Evolutionary conservation across 2,888 invertebrate genomes (phyloP).

Genomic region (Hermodice carunculata): DNA sequence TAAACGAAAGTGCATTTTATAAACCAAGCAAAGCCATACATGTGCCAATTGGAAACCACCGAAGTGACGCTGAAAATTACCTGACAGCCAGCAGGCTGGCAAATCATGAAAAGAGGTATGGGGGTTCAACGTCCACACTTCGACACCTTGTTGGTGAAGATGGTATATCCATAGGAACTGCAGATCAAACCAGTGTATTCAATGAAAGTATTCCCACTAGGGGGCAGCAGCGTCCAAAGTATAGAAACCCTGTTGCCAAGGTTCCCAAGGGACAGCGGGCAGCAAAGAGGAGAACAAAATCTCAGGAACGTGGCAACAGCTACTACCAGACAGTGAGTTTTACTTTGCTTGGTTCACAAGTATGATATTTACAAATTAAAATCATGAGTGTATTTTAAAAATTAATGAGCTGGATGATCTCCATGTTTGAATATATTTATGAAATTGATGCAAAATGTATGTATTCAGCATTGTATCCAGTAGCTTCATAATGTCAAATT

Average conservation of each 20-base stretch:
- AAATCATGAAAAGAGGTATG: constrained; percentile 56
- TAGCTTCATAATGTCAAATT: too few relatives aligned
- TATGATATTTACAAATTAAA: too few relatives aligned
- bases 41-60: background rate
- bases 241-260: too few relatives aligned
- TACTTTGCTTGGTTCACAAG: background rate
- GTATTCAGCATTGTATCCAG: too few relatives aligned
- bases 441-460: too few relatives aligned
- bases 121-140: constrained; percentile 14
- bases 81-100: constrained; percentile 62
- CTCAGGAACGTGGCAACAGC: background rate
- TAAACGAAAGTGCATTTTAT: background rate
- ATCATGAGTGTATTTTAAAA: too few relatives aligned
- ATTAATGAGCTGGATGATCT: too few relatives aligned
- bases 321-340: background rate
- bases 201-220: too few relatives aligned
- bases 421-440: too few relatives aligned
- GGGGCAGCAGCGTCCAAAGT: too few relatives aligned
- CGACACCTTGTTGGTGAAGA: constrained; percentile 12
- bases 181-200: background rate
- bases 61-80: constrained; percentile 35
- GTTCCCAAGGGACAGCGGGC: background rate
- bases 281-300: background rate
- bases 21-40: background rate
- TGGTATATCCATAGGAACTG: background rate